Percentiles rank a stretch among this genome's conserved stretches.
These are phyloP conservation scores for Entomobrya proxima DNA, from an alignment of 2,888 invertebrate species.

Conservation along the genomic window DNA sequence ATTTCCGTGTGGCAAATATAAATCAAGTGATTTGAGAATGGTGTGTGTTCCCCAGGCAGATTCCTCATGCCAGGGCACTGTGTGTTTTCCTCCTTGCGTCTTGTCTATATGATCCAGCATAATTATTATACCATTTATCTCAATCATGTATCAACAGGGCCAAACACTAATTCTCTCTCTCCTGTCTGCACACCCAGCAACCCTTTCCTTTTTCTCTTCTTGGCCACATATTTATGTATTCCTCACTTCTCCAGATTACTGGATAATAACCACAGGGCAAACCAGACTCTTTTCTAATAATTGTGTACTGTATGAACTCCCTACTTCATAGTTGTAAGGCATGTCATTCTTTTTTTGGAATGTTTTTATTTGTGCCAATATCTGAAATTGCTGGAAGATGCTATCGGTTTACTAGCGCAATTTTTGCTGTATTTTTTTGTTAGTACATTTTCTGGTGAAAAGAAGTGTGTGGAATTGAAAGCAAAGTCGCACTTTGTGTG, in stretches of 20 bases:
- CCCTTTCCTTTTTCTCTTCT: background rate
- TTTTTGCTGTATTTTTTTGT: background rate
- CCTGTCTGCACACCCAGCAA: background rate
- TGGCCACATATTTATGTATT: background rate
- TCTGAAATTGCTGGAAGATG: background rate
- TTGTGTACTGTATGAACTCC: too few species aligned
- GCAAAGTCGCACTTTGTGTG: background rate
- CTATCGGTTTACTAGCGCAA: background rate
- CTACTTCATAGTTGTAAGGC: too few species aligned
- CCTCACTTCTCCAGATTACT: background rate
- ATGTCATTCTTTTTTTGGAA: too few species aligned
- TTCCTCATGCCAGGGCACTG: too few species aligned
- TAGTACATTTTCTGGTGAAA: background rate
- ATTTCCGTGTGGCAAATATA: background rate
- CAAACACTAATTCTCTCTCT: constrained; percentile 15
- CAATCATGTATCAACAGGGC: constrained; percentile 45
- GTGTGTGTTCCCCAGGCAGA: background rate
- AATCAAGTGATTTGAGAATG: constrained; percentile 35
- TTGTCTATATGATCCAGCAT: constrained; percentile 16
- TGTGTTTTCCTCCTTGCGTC: background rate
- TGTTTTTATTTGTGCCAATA: too few species aligned
- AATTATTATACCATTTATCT: constrained; percentile 43
- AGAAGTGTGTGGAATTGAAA: background rate
- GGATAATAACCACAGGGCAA: too few species aligned
- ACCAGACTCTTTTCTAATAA: too few species aligned